These are phyloP conservation scores for Anaspis maculata DNA, from an alignment of 2,888 invertebrate species.

Conservation along the genomic window DNA sequence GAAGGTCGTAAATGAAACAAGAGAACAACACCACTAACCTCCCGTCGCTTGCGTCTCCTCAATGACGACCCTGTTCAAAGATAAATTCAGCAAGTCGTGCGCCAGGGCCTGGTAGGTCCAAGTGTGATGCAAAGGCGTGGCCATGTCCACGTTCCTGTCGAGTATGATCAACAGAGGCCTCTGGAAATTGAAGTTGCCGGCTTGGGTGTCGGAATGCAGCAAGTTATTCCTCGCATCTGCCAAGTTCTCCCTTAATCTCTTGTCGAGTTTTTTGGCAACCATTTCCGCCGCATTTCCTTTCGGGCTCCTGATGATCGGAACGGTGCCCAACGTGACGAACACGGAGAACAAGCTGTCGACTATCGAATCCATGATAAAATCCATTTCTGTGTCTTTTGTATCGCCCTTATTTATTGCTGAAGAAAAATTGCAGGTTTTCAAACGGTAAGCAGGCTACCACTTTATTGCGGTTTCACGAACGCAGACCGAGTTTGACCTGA, in stretches of 20 bases:
- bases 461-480: too few relatives aligned
- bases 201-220: conserved; percentile 79
- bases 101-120: conserved; percentile 99
- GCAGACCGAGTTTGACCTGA: too few relatives aligned
- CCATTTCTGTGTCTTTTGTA: conserved; percentile 93
- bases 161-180: conserved; percentile 86
- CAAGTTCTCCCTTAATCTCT: conserved; percentile 92
- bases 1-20: conserved; percentile 2
- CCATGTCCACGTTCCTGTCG: conserved; percentile 93
- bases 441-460: too few relatives aligned
- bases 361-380: conserved; percentile 83
- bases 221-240: conserved; percentile 95
- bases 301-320: conserved; percentile 87
- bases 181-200: conserved; percentile 77
- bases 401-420: conserved; percentile 87
- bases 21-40: too few relatives aligned
- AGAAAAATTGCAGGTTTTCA: too few relatives aligned
- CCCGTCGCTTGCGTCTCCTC: conserved; percentile 35
- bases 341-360: conserved; percentile 96
- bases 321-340: conserved; percentile 88
- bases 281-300: conserved; percentile 97
- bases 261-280: conserved; percentile 94
- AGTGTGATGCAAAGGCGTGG: conserved; percentile 96
- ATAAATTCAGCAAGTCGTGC: conserved; percentile 90
- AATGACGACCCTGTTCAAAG: conserved; percentile 63